Percentiles rank a stretch among this genome's conserved stretches.
These are phyloP conservation scores for Glyptemys insculpta DNA, from an alignment of 2,797 vertebrate species.

Conservation along the genomic window DNA sequence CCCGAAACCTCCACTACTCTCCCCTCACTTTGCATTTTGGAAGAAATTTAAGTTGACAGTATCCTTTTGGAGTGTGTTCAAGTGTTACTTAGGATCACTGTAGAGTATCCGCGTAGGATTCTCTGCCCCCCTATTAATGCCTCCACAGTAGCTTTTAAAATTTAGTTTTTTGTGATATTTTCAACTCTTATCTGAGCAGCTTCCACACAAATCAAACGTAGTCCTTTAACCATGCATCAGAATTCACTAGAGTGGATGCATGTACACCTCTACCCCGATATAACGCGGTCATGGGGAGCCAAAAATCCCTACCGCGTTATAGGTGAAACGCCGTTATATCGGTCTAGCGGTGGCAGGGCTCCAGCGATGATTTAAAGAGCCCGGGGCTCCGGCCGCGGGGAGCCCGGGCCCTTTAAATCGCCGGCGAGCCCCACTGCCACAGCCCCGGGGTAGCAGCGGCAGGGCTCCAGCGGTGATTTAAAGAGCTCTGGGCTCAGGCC, in stretches of 20 bases:
- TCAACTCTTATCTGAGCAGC: constrained; percentile 8
- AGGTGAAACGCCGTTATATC: too few relatives aligned
- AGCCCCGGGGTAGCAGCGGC: too few relatives aligned
- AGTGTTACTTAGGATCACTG: neutral
- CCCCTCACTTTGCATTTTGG: neutral
- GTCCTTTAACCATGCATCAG: constrained; percentile 6
- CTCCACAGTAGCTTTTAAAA: neutral
- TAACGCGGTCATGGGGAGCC: too few relatives aligned
- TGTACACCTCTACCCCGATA: too few relatives aligned
- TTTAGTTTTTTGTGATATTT: neutral
- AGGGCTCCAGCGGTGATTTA: too few relatives aligned
- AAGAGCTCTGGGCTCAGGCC: too few relatives aligned
- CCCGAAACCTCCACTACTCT: neutral
- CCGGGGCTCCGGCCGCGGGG: too few relatives aligned
- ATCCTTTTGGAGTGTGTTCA: neutral
- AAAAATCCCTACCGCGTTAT: too few relatives aligned
- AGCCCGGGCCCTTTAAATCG: too few relatives aligned
- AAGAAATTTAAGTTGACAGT: neutral
- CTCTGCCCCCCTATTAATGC: neutral
- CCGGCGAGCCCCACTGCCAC: too few relatives aligned
- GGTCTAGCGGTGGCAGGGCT: too few relatives aligned
- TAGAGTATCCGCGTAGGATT: neutral
- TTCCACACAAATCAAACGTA: constrained; percentile 28
- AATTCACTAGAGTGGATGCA: neutral
- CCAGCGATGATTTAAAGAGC: too few relatives aligned